Base-by-base conservation (phyloP, 2,113 vertebrate species). In the Paedocypris sp. region DNA sequence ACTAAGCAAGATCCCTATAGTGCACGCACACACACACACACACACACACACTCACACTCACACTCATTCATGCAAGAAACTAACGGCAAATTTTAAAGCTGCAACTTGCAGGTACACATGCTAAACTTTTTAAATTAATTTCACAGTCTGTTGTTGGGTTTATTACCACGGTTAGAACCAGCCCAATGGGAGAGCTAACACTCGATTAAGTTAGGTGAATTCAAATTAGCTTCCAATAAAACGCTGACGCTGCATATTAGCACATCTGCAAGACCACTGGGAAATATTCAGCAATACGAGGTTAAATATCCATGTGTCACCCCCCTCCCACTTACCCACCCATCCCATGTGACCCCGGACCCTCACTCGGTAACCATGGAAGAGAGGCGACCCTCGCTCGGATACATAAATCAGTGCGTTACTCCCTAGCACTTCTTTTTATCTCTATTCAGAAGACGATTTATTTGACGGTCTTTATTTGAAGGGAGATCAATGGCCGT, bases 321-420 rank as follows among this genome's bases (percentile, higher is more conserved):
- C 46, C 22, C 19, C 25, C 19, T 50, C 18, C 7, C 15, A n/a
- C n/a, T n/a, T n/a, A 3, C 20, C 29, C 35, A 42, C 39, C 33
- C 33, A 4, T 46, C 67, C 51, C 64, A 60, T 32, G 22, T 61
- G 73, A 79, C 76, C 79, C 75, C 13, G 39, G 39, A n/a, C 25
- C 56, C 64, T 80, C 66, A 66, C 62, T 73, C 48, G 45, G 83
- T 84, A 79, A 73, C 80, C 81, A 85, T 83, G 77, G 77, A 66
- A 78, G 73, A 71, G 46, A 49, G 75, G 64, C 41, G 72, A 80
- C 64, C 47, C 52, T 12, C 56, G 42, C 68, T 28, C 50, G 59
- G 66, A 76, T 66, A 65, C 73, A 77, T 81, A 73, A 85, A 84
- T 84, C 79, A 68, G 68, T 67, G 73, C 69, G 75, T 75, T 77